These are phyloP conservation scores for Epinephelus coioides DNA, from an alignment of 2,797 vertebrate species.

Conservation along the genomic window DNA sequence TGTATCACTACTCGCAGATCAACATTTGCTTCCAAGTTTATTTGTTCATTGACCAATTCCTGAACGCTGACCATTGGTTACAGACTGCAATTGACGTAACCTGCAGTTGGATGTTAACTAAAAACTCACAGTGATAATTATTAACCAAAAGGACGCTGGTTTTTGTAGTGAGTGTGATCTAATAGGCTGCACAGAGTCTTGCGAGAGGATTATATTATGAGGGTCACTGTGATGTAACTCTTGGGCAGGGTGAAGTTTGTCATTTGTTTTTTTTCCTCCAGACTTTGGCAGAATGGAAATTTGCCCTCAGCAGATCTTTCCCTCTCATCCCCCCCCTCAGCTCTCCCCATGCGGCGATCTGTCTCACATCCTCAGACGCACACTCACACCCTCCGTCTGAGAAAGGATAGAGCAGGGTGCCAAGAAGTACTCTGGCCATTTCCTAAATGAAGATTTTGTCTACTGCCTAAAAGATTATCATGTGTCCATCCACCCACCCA, in stretches of 20 bases:
- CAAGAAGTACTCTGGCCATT: slow-evolving; percentile 65
- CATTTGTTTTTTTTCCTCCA: slow-evolving; percentile 41
- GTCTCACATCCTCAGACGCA: slow-evolving; percentile 27
- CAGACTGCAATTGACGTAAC: slow-evolving; percentile 20
- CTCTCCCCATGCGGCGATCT: slow-evolving; percentile 30
- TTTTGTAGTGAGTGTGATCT: background rate
- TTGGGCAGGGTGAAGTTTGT: slow-evolving; percentile 37
- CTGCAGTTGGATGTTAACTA: slow-evolving; percentile 17
- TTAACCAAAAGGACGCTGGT: slow-evolving; percentile 13
- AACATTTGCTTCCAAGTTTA: slow-evolving; percentile 2
- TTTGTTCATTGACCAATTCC: slow-evolving; percentile 48
- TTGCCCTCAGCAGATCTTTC: slow-evolving; percentile 59
- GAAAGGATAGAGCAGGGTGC: slow-evolving; percentile 56
- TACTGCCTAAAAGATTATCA: slow-evolving; percentile 61
- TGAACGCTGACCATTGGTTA: slow-evolving; percentile 32
- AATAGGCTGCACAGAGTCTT: background rate
- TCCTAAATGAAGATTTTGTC: slow-evolving; percentile 71
- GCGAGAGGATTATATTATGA: slow-evolving; percentile 2
- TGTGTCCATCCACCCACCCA: slow-evolving; percentile 41
- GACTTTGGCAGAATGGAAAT: slow-evolving; percentile 60
- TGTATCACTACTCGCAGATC: background rate
- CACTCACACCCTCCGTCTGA: slow-evolving; percentile 35
- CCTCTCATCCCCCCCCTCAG: slow-evolving; percentile 5
- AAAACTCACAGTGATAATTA: slow-evolving; percentile 27
- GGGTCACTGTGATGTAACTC: slow-evolving; percentile 56